These are phyloP conservation scores for Helicoverpa armigera DNA, from an alignment of 1,140 invertebrate species.

Conservation along the genomic window DNA sequence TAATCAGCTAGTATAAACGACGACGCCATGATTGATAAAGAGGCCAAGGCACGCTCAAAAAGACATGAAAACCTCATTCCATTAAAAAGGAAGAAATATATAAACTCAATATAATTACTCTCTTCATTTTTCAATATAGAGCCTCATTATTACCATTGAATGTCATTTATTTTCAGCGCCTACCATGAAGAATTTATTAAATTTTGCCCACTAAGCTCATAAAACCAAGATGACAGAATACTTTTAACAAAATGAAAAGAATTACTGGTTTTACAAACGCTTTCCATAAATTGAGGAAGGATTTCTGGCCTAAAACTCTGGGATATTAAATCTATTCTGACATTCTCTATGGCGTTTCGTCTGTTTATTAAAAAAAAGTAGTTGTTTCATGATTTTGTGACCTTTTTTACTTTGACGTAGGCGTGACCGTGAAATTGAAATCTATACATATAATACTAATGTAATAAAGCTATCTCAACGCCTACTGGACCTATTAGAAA, in stretches of 20 bases:
- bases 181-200: conserved; percentile 25
- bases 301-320: background rate
- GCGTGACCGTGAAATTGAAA: too few relatives aligned
- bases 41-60: too few relatives aligned
- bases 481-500: too few relatives aligned
- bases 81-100: background rate
- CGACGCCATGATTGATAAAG: too few relatives aligned
- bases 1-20: background rate
- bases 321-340: conserved; percentile 7
- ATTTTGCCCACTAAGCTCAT: conserved; percentile 9
- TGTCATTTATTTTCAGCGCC: conserved; percentile 24
- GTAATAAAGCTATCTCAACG: too few relatives aligned
- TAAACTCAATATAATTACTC: conserved; percentile 23
- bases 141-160: conserved; percentile 24
- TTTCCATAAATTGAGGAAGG: conserved; percentile 5
- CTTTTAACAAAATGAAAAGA: conserved; percentile 15
- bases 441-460: too few relatives aligned
- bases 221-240: conserved; percentile 10
- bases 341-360: background rate
- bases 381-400: too few relatives aligned
- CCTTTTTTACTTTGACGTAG: too few relatives aligned
- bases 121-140: conserved; percentile 29
- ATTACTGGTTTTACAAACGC: conserved; percentile 3
- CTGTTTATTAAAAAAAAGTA: background rate
- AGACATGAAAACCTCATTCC: background rate